phyloP scores from a whole-genome alignment of 2,113 vertebrate species.

The Prunella himalayana region DNA sequence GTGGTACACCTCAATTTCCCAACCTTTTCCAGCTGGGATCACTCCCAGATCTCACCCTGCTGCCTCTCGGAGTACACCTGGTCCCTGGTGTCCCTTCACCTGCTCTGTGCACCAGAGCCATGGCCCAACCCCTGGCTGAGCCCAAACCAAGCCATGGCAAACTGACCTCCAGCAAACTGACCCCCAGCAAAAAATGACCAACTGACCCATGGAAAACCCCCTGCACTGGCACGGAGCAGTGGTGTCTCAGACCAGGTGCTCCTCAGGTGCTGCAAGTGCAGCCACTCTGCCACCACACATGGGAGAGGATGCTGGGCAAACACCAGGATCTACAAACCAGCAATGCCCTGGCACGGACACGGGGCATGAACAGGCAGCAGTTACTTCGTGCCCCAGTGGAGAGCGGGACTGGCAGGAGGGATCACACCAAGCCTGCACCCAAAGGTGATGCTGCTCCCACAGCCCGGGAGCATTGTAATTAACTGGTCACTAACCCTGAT shows the following conservation, averaged over 20 bases:
- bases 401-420: rapidly evolving
- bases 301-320: not conserved
- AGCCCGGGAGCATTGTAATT: not conserved
- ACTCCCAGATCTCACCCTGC: not conserved
- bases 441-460: too few species aligned
- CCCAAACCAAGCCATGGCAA: not conserved
- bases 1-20: not conserved
- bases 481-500: not conserved
- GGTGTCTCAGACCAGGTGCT: not conserved
- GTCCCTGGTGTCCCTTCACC: not conserved
- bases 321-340: not conserved
- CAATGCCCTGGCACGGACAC: rapidly evolving
- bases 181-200: not conserved
- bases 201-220: rapidly evolving
- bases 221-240: rapidly evolving
- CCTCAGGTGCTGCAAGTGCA: not conserved
- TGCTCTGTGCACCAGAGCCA: not conserved
- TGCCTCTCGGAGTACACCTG: not conserved
- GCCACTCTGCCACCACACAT: rapidly evolving
- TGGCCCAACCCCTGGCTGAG: not conserved
- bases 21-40: not conserved
- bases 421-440: not conserved
- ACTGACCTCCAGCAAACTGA: not conserved
- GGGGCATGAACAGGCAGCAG: rapidly evolving
- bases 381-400: rapidly evolving